A percentile compares a stretch with the other conserved stretches of the same genome.
phyloP scores from a whole-genome alignment of 2,797 vertebrate genomes.

The Hoplostethus mediterraneus region DNA sequence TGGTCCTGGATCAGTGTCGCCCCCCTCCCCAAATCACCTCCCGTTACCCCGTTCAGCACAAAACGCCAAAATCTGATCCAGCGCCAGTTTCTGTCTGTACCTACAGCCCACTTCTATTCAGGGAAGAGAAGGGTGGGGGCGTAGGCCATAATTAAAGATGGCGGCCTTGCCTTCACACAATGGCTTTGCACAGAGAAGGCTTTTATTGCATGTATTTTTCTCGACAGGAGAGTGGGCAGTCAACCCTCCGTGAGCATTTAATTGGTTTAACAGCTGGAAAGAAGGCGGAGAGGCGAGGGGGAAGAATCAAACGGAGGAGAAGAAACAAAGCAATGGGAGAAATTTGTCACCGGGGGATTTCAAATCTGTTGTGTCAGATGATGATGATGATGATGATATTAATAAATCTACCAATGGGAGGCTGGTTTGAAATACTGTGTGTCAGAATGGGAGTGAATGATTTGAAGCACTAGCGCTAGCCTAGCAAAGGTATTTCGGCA shows the following conservation, averaged over 20 bases:
- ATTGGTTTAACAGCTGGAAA: slow-evolving; percentile 84
- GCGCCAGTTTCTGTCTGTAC: slow-evolving; percentile 72
- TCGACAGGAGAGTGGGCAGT: slow-evolving; percentile 82
- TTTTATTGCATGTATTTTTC: slow-evolving; percentile 82
- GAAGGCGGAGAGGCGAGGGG: slow-evolving; percentile 46
- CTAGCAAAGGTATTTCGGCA: neutral
- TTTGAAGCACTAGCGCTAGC: slow-evolving; percentile 28
- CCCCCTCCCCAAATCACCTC: slow-evolving; percentile 50
- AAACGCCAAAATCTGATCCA: slow-evolving; percentile 67
- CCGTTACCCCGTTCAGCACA: slow-evolving; percentile 49
- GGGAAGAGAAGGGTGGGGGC: slow-evolving; percentile 74
- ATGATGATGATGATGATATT: slow-evolving; percentile 46
- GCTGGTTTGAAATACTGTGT: slow-evolving; percentile 49
- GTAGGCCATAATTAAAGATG: slow-evolving; percentile 86
- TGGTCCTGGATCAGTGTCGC: slow-evolving; percentile 40
- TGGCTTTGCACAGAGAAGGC: slow-evolving; percentile 75
- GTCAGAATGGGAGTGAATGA: slow-evolving; percentile 51
- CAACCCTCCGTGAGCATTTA: slow-evolving; percentile 80
- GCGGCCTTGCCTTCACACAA: slow-evolving; percentile 78
- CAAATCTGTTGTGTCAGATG: slow-evolving; percentile 61
- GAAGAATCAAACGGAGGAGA: slow-evolving; percentile 33
- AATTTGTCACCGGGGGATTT: slow-evolving; percentile 60
- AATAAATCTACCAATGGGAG: slow-evolving; percentile 50
- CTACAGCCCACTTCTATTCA: slow-evolving; percentile 83
- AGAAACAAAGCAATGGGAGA: slow-evolving; percentile 68